These are phyloP conservation scores for Peromyscus leucopus DNA, from an alignment of 2,113 vertebrate species.

Conservation along the genomic window DNA sequence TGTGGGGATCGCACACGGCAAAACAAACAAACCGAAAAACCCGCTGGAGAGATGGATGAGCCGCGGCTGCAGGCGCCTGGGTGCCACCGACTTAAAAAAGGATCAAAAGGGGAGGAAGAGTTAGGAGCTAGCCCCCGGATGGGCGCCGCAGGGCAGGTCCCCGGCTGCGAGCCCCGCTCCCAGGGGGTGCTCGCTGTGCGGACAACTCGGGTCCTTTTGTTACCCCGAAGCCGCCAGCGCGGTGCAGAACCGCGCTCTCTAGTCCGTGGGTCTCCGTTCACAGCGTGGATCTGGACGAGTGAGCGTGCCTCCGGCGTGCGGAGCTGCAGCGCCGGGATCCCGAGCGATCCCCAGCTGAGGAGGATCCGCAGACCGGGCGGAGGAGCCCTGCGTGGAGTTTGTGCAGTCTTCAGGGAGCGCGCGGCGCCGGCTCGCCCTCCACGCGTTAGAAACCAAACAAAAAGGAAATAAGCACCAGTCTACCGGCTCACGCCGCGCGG, in stretches of 20 bases:
- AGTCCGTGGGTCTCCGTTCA: not conserved
- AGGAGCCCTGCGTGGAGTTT: constrained; percentile 37
- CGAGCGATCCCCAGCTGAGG: constrained; percentile 30
- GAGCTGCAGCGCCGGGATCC: constrained; percentile 60
- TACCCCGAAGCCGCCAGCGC: constrained; percentile 64
- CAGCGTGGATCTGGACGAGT: constrained; percentile 22
- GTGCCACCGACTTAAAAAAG: constrained; percentile 51
- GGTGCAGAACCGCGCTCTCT: constrained; percentile 28
- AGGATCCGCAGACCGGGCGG: constrained; percentile 53
- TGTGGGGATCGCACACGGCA: constrained; percentile 86
- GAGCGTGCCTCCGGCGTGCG: not conserved
- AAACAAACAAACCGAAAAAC: constrained; percentile 31
- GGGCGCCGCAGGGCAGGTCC: constrained; percentile 60
- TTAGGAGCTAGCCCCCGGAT: constrained; percentile 34
- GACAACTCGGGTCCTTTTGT: constrained; percentile 77
- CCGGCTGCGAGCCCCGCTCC: constrained; percentile 54
- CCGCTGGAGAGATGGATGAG: constrained; percentile 66
- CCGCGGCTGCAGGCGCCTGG: constrained; percentile 78
- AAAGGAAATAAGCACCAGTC: constrained; percentile 72
- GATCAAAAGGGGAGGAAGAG: constrained; percentile 46
- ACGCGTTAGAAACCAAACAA: constrained; percentile 57
- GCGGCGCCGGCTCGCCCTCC: constrained; percentile 43
- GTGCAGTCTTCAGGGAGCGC: constrained; percentile 29
- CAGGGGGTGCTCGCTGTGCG: constrained; percentile 43
- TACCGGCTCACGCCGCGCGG: constrained; percentile 76